Evolutionary conservation across 2,797 vertebrate genomes (phyloP).

Genomic region (Lacerta bilineata): DNA sequence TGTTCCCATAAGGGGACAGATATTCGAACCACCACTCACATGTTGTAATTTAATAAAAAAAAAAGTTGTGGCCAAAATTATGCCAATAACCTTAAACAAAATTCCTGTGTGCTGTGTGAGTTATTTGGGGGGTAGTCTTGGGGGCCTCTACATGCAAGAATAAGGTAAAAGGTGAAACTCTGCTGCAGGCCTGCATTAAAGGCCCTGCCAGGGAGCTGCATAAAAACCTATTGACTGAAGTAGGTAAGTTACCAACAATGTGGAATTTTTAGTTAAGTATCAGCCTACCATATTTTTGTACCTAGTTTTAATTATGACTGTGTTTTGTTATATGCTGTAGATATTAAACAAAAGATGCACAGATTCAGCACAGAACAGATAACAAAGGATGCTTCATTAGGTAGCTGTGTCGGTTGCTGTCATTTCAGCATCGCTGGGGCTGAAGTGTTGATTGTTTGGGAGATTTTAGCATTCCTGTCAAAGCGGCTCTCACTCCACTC

Average conservation of each 20-base stretch:
- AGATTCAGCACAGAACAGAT: background rate
- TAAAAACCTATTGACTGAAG: background rate
- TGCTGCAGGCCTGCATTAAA: background rate
- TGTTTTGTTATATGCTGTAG: background rate
- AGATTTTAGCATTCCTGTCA: conserved; percentile 41
- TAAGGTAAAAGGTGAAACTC: background rate
- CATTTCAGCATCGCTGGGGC: conserved; percentile 13
- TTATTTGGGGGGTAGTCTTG: no score
- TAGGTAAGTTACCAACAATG: background rate
- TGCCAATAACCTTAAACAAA: no score
- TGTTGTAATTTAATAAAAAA: no score
- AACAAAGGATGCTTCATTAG: background rate
- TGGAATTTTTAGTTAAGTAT: background rate
- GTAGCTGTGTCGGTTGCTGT: background rate
- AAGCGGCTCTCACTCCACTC: background rate
- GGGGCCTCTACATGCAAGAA: no score
- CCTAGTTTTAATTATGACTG: background rate
- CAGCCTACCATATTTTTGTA: background rate
- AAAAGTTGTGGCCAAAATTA: no score
- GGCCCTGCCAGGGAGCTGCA: background rate
- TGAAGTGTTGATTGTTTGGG: conserved; percentile 1
- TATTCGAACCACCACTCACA: no score
- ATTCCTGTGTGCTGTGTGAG: no score
- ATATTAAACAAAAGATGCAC: background rate
- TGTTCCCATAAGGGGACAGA: no score